Evolutionary conservation across 2,113 vertebrate genomes (phyloP), one percentile per base, ranked within the genome.

Genomic region (Hassar affinis): DNA sequence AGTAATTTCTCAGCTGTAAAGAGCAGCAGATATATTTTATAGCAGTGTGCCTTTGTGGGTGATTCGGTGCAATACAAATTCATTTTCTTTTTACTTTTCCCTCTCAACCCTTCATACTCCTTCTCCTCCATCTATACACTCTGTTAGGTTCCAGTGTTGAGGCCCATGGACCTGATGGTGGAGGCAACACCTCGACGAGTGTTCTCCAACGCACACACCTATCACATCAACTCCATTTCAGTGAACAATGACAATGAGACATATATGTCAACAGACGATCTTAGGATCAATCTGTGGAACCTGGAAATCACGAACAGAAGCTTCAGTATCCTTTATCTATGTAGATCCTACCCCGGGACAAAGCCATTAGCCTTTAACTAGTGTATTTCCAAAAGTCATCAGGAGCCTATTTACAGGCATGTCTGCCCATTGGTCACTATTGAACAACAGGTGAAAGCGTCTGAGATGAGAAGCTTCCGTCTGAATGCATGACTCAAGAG

Each of bases 201-300:
- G 56, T 97, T 97, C 77, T 95, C 95, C 91, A 97, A 97, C 0
- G 96, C 95, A 0, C 96, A 97, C 83, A 97, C 96, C 12, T 97
- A 97, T 90, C 96, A 97, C 91, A 96, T 97, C 94, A 97, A 97
- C 91, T 97, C 96, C 89, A 97, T 97, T 92, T 97, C 96, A 0
- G 95, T 97, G 91, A 97, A 97, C 92, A 96, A 95, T 0, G 96
- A 97, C 93, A 95, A 95, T 2, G 96, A 97, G 90, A 97, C 96
- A 45, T 97, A 97, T 93, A 97, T 97, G 94, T 97, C 96, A 0
- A 95, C 96, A 0, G 96, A 97, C 0, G 96, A 97, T 92, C 93
- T 97, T 85, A 92, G 96, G 90, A 96, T 97, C 90, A 97, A 97
- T 89, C 93, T 97, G 35, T 97, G 96, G 96, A 95, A 97, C 88